Base-by-base conservation (phyloP, 2,797 vertebrate species). In the Myripristis murdjan region DNA sequence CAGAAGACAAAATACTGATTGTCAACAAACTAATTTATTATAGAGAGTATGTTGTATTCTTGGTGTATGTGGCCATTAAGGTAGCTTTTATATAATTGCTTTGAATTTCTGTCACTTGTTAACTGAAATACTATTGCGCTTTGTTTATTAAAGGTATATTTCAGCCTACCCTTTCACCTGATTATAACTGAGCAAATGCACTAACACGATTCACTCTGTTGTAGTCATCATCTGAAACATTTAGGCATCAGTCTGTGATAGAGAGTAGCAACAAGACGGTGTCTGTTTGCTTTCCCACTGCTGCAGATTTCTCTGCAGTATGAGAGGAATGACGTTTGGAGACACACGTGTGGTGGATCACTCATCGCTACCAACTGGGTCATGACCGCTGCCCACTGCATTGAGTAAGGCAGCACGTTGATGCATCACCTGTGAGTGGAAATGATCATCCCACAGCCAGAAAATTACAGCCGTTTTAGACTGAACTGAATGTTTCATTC, bases 381-480 rank as follows among this genome's bases (percentile, higher is more conserved):
- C 33, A 73, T 77, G 79, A 77, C 74, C 57, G 79, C 79, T 70
- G 79, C 69, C 28, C 79, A 77, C 56, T 81, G 79, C 49, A 73
- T 77, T 33, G 53, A 73, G 73, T 77, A 70, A 15, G 70, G 31
- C 37, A 23, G 24, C 51, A 26, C 22, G 22, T 44, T 33, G 22
- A 18, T 51, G 18, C 26, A 23, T 7, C 52, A 44, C 48, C 15
- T n/a, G n/a, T 44, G n/a, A 16, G 6, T 44, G 16, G n/a, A 44
- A 44, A 44, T 46, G 43, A 18, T 16, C 43, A 6, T 44, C 7
- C 1, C 16, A 18, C 4, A 44, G 43, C n/a, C 6, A 44, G 5
- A 9, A 18, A 46, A 46, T n/a, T 46, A 46, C 0, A 46, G 14
- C 41, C 5, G 15, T 43, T 5, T 43, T 43, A 6, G 16, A 43